These are phyloP conservation scores for Ectobius pallidus DNA, from an alignment of 2,888 invertebrate genomes.

Conservation along the genomic window DNA sequence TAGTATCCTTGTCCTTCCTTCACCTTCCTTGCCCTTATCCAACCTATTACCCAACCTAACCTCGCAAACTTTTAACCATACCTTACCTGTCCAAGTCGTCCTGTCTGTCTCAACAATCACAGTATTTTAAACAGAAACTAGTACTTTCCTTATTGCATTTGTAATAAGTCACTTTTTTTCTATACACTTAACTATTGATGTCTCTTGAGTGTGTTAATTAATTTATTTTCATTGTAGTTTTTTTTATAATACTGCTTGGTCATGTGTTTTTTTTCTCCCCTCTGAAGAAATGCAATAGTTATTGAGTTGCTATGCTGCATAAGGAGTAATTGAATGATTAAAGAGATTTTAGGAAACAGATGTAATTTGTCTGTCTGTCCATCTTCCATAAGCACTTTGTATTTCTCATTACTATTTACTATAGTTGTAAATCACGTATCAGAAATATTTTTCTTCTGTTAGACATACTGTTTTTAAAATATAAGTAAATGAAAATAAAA, in stretches of 20 bases:
- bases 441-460: no score
- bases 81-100: background rate
- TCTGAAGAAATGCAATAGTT: conserved; percentile 21
- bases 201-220: conserved; percentile 31
- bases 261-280: conserved; percentile 21
- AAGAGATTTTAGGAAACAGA: no score
- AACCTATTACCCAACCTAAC: conserved; percentile 10
- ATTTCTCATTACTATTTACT: no score
- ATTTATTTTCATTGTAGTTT: conserved; percentile 30
- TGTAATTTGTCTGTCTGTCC: no score
- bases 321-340: conserved; percentile 32
- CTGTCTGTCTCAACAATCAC: conserved; percentile 15
- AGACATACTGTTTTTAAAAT: no score
- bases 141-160: conserved; percentile 42
- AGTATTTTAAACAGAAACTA: conserved; percentile 23
- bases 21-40: background rate
- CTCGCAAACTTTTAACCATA: no score
- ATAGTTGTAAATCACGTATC: no score
- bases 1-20: conserved; percentile 13
- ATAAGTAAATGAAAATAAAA: no score
- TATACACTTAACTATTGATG: conserved; percentile 39
- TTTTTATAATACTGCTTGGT: conserved; percentile 33
- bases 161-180: conserved; percentile 38
- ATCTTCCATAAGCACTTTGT: no score
- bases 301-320: conserved; percentile 12